These are phyloP conservation scores for Zeugodacus cucurbitae DNA, from an alignment of 1,140 invertebrate genomes.

Conservation along the genomic window DNA sequence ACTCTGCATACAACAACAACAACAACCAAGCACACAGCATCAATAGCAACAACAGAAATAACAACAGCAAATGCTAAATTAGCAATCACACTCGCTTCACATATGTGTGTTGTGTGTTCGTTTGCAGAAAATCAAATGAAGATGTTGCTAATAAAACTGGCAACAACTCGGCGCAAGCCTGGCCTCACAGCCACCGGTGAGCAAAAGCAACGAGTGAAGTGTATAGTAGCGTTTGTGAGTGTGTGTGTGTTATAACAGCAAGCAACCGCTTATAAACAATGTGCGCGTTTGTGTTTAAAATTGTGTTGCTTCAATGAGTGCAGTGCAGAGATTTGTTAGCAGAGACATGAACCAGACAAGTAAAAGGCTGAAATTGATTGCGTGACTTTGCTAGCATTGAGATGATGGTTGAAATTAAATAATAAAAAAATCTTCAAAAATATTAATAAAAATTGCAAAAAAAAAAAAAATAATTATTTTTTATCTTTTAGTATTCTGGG, in stretches of 20 bases:
- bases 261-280: background rate
- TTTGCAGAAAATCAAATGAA: conserved; percentile 8
- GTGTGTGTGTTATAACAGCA: background rate
- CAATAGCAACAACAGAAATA: background rate
- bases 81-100: background rate
- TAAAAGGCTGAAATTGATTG: too few species aligned
- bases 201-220: background rate
- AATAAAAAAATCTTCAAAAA: background rate
- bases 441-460: background rate
- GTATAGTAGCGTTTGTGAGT: background rate
- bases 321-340: background rate
- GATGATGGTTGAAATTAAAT: background rate
- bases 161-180: background rate
- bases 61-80: background rate
- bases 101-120: background rate
- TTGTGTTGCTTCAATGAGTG: background rate
- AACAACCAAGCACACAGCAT: too few species aligned
- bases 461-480: background rate
- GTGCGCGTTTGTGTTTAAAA: background rate
- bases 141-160: conserved; percentile 20
- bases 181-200: background rate
- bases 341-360: background rate
- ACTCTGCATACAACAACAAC: background rate
- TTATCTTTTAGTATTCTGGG: too few species aligned
- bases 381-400: too few species aligned